Base-by-base conservation (phyloP, 2,888 invertebrate species). In the Nycteola revayana region DNA sequence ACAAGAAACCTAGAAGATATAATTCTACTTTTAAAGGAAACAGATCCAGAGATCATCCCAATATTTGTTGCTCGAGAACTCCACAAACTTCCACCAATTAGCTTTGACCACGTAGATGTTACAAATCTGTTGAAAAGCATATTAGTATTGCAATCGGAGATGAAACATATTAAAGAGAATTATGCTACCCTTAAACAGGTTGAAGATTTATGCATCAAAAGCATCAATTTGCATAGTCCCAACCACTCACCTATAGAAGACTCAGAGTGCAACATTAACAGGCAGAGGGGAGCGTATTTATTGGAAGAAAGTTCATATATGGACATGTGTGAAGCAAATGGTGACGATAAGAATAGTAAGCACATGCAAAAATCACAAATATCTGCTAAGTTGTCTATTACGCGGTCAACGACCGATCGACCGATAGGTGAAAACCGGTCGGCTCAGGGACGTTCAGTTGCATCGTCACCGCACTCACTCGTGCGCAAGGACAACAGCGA, bases 391-490 rank as follows among this genome's bases (percentile, higher is more conserved):
- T n/a, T n/a, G n/a, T n/a, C n/a, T n/a, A n/a, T n/a, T n/a, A n/a
- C 2, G 6, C 9, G 22, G 22, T 23, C 22, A 23, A 8, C 22
- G 22, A 8, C 22, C 22, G 22, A 4, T 7, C 8, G 6, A 3
- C 8, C 8, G 22, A 23, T 8, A 23, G n/a, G n/a, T n/a, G 1
- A 23, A 1, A 1, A 8, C 3, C 2, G 9, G 9, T 3, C 22
- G 1, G 1, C 20, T 18, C 18, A 18, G 17, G 14, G 18, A 6
- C 20, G 7, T 1, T 1, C 9, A 6, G 20, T 3, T 7, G 9
- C 28, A 7, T 20, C 28, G 28, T 28, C 20, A 10, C 28, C 28
- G 20, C 28, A 20, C 1, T 2, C 28, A 8, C 18, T 28, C 28
- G 9, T 10, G 2, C 28, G 2, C 2, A 9, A 9, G 10, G 9